Evolutionary conservation across 2,113 vertebrate genomes (phyloP), one percentile per base, ranked within the genome.

Genomic region (Antennarius striatus): DNA sequence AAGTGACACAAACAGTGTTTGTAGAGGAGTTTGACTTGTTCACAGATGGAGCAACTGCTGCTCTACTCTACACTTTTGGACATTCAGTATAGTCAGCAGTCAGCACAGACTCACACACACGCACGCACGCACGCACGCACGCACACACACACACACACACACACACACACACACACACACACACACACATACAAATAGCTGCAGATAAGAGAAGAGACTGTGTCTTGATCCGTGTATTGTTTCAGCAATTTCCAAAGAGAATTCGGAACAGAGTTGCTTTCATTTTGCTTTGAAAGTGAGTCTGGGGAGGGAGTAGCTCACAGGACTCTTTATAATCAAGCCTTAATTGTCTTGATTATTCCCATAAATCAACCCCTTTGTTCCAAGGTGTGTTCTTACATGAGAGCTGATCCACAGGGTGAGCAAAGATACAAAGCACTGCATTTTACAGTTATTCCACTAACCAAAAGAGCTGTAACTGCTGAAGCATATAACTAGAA

Each of bases 141-240:
- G 7, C 32, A 7, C 32, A 36, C 32, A 7, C 32, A 4, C 32
- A 63, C 22, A 22, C 22, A 22, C 22, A 22, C 22, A 22, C 22
- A 22, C 22, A 22, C 22, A 22, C 43, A 8, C 51, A 28, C 36
- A 59, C 47, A 48, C 36, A 32, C 57, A 54, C 22, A 17, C 22
- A 36, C 32, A 7, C 32, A 36, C 32, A 36, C 32, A 7, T 3
- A 2, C 32, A 7, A 4, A 4, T 7, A 76, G 13, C 71, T 68
- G 71, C 53, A 83, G 65, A 78, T 72, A 55, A 76, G 66, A 86
- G 49, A 71, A 79, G 48, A 74, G 60, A 43, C 70, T 74, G 58
- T 65, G 77, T 73, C 68, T 60, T 84, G 83, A 85, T 80, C 82
- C 63, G 48, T 83, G 74, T 53, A 75, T 80, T 80, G 74, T 79